A percentile compares a stretch with the other conserved stretches of the same genome.
Conservation (phyloP, 2,113 vertebrate species). For the Aplodontia rufa region DNA sequence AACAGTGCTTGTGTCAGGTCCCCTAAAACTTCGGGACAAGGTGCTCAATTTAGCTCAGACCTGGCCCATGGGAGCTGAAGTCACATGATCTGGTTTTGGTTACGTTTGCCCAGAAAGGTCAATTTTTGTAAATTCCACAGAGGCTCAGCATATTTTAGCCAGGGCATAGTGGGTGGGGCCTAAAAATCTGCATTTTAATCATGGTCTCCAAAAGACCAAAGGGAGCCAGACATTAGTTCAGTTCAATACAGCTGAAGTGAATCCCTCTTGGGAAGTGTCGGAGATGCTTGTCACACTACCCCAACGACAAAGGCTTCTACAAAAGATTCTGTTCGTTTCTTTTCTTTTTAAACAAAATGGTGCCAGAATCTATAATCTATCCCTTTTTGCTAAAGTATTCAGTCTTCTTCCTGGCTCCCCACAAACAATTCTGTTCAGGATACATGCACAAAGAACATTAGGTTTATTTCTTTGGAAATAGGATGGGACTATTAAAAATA, state of each 20-base stretch:
- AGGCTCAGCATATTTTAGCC: neutral
- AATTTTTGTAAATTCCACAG: neutral
- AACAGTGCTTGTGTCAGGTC: neutral
- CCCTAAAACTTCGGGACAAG: neutral
- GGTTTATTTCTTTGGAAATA: constrained; percentile 65
- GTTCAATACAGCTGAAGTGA: neutral
- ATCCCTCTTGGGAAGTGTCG: neutral
- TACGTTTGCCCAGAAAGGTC: neutral
- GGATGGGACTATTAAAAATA: constrained; percentile 67
- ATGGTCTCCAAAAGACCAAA: neutral
- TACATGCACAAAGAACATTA: constrained; percentile 27
- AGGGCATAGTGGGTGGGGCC: neutral
- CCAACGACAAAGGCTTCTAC: neutral
- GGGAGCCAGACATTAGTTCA: neutral
- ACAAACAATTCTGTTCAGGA: constrained; percentile 43
- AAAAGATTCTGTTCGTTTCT: neutral
- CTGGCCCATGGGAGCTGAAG: neutral
- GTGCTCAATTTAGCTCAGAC: neutral
- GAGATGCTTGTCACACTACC: neutral
- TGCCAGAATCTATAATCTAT: neutral
- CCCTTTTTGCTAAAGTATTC: constrained; percentile 17
- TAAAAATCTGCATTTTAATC: constrained; percentile 17
- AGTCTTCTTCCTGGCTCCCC: neutral
- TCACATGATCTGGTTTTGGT: neutral
- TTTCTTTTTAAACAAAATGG: constrained; percentile 33